A percentile compares a stretch with the other conserved stretches of the same genome.
Evolutionary conservation across 2,113 vertebrate genomes (phyloP).

Genomic region (Maccullochella peelii): DNA sequence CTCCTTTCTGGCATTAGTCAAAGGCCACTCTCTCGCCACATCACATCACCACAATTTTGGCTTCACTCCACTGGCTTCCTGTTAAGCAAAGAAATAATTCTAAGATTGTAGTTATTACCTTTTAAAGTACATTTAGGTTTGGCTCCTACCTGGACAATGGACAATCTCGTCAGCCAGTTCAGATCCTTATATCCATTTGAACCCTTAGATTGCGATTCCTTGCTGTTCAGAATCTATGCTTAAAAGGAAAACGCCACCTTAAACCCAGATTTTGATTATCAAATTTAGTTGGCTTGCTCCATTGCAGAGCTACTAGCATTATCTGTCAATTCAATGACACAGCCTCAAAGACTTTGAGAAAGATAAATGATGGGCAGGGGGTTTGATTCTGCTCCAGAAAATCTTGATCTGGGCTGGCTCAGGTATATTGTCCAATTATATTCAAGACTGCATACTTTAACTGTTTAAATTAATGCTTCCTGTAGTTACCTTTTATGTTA

Average conservation of each 20-base stretch:
- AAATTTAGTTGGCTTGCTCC: not conserved
- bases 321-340: not conserved
- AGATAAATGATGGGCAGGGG: not conserved
- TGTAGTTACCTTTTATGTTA: conserved; percentile 1
- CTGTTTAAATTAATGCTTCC: not conserved
- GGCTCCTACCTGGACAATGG: not conserved
- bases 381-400: not conserved
- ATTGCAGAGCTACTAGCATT: not conserved
- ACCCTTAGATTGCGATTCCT: not conserved
- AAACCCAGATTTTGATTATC: not conserved
- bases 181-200: not conserved
- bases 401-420: not conserved
- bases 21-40: not conserved
- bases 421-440: not conserved
- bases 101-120: not conserved
- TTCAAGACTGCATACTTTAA: not conserved
- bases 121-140: not conserved
- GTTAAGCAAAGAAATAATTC: not conserved
- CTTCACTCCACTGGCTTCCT: not conserved
- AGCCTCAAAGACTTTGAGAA: not conserved
- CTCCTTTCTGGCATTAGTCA: not conserved
- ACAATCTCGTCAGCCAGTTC: not conserved
- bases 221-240: not conserved
- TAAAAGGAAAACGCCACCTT: not conserved
- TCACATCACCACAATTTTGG: not conserved